phyloP scores from a whole-genome alignment of 2,797 vertebrate species.

The Rhabdophis nuchalis region DNA sequence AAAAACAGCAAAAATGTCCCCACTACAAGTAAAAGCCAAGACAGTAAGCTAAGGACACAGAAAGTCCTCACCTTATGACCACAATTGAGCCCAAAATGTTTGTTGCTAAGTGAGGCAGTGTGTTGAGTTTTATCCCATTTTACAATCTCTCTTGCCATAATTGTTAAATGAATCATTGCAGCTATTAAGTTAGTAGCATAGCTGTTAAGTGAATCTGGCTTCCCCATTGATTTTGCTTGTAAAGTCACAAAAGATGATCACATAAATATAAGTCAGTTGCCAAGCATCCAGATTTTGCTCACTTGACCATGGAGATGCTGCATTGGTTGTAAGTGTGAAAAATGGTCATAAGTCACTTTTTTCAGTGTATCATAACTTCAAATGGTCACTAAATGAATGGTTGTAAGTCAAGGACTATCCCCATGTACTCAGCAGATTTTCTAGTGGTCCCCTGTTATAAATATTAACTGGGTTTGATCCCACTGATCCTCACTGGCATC shows the following conservation, averaged over 20 bases:
- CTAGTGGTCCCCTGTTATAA: neutral
- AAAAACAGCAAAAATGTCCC: neutral
- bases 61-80: neutral
- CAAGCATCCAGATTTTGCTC: neutral
- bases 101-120: neutral
- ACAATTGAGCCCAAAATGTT: neutral
- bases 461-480: neutral
- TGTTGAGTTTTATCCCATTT: neutral
- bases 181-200: neutral
- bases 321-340: neutral
- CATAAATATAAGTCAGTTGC: too few relatives aligned
- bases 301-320: neutral
- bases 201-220: neutral
- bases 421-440: neutral
- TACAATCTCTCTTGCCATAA: neutral
- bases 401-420: neutral
- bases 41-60: neutral
- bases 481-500: neutral
- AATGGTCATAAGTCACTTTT: neutral
- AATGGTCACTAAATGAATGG: neutral
- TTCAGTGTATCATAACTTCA: neutral
- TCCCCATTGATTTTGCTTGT: neutral
- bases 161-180: neutral
- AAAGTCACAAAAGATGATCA: neutral
- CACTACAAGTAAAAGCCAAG: neutral